Conservation (phyloP, 1,140 invertebrate genomes). For the Drosophila dunni region DNA sequence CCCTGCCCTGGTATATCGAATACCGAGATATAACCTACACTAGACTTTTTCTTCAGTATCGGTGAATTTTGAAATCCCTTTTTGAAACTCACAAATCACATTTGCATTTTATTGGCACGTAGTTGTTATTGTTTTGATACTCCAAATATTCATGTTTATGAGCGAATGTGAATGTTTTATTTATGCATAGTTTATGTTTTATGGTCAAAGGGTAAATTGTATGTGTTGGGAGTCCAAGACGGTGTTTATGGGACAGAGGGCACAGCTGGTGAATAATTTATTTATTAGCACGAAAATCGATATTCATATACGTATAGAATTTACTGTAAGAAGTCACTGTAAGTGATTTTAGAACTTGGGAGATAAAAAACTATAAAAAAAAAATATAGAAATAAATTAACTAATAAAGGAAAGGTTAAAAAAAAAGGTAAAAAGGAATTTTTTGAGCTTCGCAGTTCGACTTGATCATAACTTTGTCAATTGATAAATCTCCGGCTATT, state of each 20-base stretch:
- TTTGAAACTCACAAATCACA: constrained; percentile 22
- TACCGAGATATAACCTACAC: no score
- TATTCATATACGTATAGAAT: no score
- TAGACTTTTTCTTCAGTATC: background rate
- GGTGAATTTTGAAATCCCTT: background rate
- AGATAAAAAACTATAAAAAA: no score
- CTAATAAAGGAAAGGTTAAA: no score
- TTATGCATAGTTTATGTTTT: constrained; percentile 16
- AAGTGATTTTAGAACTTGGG: no score
- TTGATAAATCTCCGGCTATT: no score
- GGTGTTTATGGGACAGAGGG: background rate
- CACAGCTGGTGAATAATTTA: background rate
- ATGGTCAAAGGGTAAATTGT: background rate
- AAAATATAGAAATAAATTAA: no score
- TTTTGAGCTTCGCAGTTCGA: no score
- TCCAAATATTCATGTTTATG: background rate
- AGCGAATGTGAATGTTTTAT: background rate
- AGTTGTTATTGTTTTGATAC: constrained; percentile 26
- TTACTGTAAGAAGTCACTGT: no score
- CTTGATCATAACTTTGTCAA: no score
- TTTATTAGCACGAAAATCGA: constrained; percentile 6
- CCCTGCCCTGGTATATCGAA: no score
- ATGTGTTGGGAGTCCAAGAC: background rate
- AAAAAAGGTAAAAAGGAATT: no score
- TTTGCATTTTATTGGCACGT: constrained; percentile 35